Evolutionary conservation across 2,113 vertebrate species (phyloP).

Genomic region (Zingel zingel): DNA sequence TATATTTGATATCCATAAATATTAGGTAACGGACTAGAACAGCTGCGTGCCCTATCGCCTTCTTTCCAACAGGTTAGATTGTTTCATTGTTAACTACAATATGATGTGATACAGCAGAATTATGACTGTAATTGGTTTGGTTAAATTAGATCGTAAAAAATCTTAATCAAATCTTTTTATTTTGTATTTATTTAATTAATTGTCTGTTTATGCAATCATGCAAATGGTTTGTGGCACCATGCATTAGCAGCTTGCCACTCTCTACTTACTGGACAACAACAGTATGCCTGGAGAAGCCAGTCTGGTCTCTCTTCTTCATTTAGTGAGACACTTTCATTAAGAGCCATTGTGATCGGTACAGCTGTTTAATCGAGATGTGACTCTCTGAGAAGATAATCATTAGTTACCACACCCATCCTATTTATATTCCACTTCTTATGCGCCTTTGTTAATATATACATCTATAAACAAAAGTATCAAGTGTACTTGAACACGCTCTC

Average conservation of each 20-base stretch:
- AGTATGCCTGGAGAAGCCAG: background rate
- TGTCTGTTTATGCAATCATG: slow-evolving; percentile 10
- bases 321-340: background rate
- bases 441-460: background rate
- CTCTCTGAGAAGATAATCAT: slow-evolving; percentile 28
- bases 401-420: background rate
- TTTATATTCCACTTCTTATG: background rate
- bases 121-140: background rate
- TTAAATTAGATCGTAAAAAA: background rate
- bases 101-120: background rate
- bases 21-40: background rate
- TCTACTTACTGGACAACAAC: background rate
- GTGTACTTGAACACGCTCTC: background rate
- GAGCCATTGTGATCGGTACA: slow-evolving; percentile 4
- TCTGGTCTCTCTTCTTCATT: slow-evolving; percentile 11
- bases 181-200: too few species aligned
- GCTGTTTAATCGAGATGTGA: slow-evolving; percentile 18
- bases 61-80: background rate
- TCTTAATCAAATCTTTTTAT: too few species aligned
- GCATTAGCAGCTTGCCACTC: background rate
- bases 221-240: background rate
- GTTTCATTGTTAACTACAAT: background rate
- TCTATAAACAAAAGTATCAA: slow-evolving; percentile 19
- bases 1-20: background rate
- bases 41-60: background rate